Base-by-base conservation (phyloP, 2,797 vertebrate genomes). In the Choloepus didactylus region DNA sequence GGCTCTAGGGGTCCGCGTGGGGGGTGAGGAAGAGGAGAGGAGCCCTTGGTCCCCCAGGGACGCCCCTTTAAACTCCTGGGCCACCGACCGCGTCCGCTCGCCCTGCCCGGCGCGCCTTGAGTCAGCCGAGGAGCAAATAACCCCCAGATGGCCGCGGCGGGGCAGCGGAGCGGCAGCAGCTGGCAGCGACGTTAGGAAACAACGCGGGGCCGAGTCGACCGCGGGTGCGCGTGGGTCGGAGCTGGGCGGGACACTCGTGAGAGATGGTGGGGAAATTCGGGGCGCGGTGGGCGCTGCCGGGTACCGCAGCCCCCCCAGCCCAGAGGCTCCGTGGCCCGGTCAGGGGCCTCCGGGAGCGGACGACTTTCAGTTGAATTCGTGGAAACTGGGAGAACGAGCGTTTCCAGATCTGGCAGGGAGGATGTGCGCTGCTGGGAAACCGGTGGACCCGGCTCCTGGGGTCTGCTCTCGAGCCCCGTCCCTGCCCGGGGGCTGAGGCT, bases 161-260 rank as follows among this genome's bases (percentile, higher is more conserved):
- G 98, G 98, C 98, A 98, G 99, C 99, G 98, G 98, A 99, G 99
- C 98, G 98, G 98, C 98, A 99, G 99, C 99, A 98, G 99, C 99
- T 99, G 99, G 98, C 98, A 98, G 98, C 98, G 98, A 98, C 98
- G 99, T 99, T 98, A 98, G 99, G 99, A 99, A 99, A 99, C 99
- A 99, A 99, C 99, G 99, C 98, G 97, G 98, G 98, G 98, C 98
- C 97, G 98, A 98, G 99, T 98, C 98, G 98, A 98, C 98, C 98
- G 98, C 98, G 98, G 98, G 98, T 96, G 98, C 98, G 98, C 98
- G 98, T 98, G 98, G 98, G 98, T 98, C 97, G 98, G 98, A 98
- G 98, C 95, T 97, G 97, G 98, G 98, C 98, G 97, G 98, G 98
- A 98, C 98, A 98, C 98, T 92, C 81, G 97, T 6, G 25, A 9